Conservation (phyloP, 1,140 invertebrate genomes). For the Geopemphigus sp. region DNA sequence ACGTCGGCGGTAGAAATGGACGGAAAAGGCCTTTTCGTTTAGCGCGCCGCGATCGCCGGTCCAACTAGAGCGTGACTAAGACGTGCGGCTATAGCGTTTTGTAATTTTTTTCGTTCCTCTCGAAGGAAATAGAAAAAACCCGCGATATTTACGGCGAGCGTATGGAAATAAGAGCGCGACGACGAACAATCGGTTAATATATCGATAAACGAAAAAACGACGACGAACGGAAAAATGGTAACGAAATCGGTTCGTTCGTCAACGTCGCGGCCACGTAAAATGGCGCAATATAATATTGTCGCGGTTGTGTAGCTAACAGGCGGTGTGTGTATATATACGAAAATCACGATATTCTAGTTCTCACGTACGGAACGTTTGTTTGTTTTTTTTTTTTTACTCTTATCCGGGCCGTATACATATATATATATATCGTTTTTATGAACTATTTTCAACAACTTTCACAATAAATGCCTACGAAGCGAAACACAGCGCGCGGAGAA, state of each 20-base stretch:
- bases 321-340: background rate
- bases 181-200: no score
- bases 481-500: no score
- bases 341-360: constrained; percentile 25
- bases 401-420: background rate
- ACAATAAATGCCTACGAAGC: background rate
- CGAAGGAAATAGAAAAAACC: background rate
- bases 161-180: background rate
- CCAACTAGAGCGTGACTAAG: constrained; percentile 32
- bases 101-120: background rate
- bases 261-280: background rate
- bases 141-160: background rate
- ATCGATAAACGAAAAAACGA: background rate
- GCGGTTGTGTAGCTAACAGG: background rate
- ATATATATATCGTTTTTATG: background rate
- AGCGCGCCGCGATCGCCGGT: no score
- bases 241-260: constrained; percentile 1
- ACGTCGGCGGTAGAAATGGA: constrained; percentile 1
- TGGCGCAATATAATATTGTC: background rate
- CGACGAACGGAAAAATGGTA: background rate
- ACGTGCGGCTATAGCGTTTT: background rate
- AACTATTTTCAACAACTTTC: constrained; percentile 1
- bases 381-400: no score
- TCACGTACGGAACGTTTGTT: background rate
- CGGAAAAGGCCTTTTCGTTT: constrained; percentile 7